Evolutionary conservation across 2,113 vertebrate genomes (phyloP).

Genomic region (Phalacrocorax brasilianus): DNA sequence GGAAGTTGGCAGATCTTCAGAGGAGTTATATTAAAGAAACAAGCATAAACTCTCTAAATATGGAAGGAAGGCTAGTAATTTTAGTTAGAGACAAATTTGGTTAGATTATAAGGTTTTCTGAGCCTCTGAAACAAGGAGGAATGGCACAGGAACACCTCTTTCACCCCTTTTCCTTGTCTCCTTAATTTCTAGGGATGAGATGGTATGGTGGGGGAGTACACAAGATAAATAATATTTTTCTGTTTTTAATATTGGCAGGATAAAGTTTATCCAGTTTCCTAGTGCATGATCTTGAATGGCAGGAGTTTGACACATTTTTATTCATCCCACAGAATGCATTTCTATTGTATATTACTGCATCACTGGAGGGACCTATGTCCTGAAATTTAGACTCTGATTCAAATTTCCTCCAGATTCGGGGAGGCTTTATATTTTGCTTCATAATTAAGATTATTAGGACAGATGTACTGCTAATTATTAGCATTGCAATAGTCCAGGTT

Average conservation of each 20-base stretch:
- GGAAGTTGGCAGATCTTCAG: slow-evolving; percentile 1
- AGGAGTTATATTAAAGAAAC: neutral
- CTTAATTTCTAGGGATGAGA: neutral
- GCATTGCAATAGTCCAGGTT: neutral
- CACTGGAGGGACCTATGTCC: neutral
- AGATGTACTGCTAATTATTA: neutral
- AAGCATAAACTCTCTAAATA: neutral
- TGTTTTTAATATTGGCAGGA: neutral
- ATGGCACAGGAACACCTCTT: neutral
- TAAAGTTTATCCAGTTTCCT: neutral
- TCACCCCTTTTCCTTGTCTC: neutral
- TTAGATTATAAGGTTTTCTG: neutral
- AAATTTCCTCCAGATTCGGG: neutral
- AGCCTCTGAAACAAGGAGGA: neutral
- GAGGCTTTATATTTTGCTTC: neutral
- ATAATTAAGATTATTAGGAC: neutral
- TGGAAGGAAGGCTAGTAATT: neutral
- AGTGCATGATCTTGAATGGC: neutral
- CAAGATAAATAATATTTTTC: neutral
- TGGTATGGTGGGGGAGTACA: neutral
- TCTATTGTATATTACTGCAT: neutral
- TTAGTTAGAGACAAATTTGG: neutral
- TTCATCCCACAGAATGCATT: neutral
- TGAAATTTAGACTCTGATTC: neutral
- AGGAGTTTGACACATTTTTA: neutral